phyloP scores from a whole-genome alignment of 2,797 vertebrate species.

The Pangasius djambal region DNA sequence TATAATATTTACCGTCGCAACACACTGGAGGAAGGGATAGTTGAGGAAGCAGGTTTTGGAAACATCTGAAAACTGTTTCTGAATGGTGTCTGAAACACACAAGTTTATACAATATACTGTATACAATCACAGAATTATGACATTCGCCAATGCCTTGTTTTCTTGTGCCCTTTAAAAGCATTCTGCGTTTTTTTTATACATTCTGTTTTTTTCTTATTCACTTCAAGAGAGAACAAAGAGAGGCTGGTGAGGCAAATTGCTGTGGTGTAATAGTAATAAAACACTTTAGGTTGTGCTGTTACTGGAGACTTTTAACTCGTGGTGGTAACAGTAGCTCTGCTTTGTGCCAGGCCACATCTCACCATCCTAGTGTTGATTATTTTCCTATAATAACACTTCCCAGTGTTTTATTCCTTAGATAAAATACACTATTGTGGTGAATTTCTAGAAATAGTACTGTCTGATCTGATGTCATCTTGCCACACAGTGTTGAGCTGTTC shows the following conservation, averaged over 20 bases:
- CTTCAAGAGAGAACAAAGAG: not conserved
- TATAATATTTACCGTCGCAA: conserved; percentile 50
- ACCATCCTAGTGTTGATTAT: not conserved
- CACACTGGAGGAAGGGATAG: conserved; percentile 47
- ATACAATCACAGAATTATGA: not conserved
- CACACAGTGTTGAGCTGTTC: not conserved
- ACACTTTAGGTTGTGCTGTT: not conserved
- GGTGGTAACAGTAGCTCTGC: not conserved
- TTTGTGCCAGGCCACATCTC: not conserved
- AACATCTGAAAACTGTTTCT: conserved; percentile 40
- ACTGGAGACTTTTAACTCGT: not conserved
- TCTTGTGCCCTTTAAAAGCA: not conserved
- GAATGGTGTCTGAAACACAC: conserved; percentile 44
- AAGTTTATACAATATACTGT: not conserved
- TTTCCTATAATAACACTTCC: not conserved
- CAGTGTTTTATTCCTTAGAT: not conserved
- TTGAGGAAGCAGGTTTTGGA: conserved; percentile 40
- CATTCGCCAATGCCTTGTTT: not conserved
- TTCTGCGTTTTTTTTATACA: too few species aligned
- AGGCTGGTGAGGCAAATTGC: not conserved
- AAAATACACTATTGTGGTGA: not conserved
- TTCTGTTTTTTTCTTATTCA: not conserved
- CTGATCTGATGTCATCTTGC: not conserved
- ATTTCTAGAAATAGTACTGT: not conserved
- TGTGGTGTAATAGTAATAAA: not conserved